Evolutionary conservation across 2,113 vertebrate species (phyloP).

Genomic region (Tachysurus fulvidraco): DNA sequence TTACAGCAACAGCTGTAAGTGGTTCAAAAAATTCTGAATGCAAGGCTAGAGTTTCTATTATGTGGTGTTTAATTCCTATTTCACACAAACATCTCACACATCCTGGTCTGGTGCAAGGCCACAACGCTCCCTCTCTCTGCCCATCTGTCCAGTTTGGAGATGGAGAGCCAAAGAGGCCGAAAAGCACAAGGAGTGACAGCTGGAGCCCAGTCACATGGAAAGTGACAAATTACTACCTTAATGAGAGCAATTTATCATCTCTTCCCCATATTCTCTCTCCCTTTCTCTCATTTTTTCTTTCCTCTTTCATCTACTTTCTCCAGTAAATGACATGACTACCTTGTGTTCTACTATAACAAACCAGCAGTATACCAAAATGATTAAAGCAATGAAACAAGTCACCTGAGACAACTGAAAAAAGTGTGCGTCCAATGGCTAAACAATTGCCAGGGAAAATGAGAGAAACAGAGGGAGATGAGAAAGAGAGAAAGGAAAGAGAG

Average conservation of each 20-base stretch:
- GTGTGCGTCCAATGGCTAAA: constrained; percentile 23
- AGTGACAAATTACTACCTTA: constrained; percentile 81
- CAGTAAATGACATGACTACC: constrained; percentile 6
- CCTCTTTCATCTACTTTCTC: constrained; percentile 42
- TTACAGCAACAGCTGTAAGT: background rate
- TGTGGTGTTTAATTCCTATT: constrained; percentile 24
- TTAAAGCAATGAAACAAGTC: constrained; percentile 6
- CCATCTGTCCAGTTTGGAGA: constrained; percentile 74
- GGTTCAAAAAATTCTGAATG: background rate
- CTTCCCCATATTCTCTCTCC: constrained; percentile 50
- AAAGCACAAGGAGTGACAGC: constrained; percentile 76
- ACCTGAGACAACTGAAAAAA: constrained; percentile 17
- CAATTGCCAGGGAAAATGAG: constrained; percentile 40
- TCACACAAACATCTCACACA: constrained; percentile 51
- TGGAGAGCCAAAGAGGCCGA: constrained; percentile 59
- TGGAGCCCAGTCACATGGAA: constrained; percentile 80
- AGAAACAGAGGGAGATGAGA: constrained; percentile 43
- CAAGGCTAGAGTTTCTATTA: background rate
- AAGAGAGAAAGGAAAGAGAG: constrained; percentile 30
- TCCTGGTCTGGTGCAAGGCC: constrained; percentile 50
- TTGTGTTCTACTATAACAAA: constrained; percentile 16
- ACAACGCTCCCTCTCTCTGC: constrained; percentile 63
- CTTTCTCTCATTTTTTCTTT: constrained; percentile 43
- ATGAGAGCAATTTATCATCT: constrained; percentile 83
- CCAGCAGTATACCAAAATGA: constrained; percentile 23